Base-by-base conservation (phyloP, 1,140 invertebrate genomes). In the Bradysia coprophila region DNA sequence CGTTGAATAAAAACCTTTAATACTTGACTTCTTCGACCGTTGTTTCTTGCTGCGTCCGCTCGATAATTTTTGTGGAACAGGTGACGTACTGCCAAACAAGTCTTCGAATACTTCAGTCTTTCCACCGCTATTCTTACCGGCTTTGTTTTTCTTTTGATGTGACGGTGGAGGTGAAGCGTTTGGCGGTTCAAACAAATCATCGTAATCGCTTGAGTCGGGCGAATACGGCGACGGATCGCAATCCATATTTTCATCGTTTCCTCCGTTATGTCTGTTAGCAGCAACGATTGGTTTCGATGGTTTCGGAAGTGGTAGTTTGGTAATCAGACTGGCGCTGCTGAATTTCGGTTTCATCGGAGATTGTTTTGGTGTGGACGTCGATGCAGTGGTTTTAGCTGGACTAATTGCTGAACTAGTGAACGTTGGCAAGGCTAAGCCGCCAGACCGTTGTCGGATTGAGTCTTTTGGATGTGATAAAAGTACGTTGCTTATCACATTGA, bases 151-250 rank as follows among this genome's bases (percentile, higher is more conserved):
- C 24, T 28, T 37, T 21, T 46, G 42, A 8, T 46, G 48, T 22
- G 68, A 67, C 13, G 66, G 63, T n/a, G n/a, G n/a, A 15, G 83
- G 83, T 4, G 47, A 48, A 21, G 67, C 67, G n/a, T 65, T 62
- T 16, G 83, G 83, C 21, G 85, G 83, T 61, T 86, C 81, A 63
- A 88, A 88, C 28, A 88, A 66, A 56, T 87, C 85, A 51, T 85
- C 81, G 49, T 81, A 85, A 52, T 88, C 76, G 46, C 75, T 80
- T 3, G 81, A 83, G 20, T 79, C 83, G 0, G 84, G 83, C 19
- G 82, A 87, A 61, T 87, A 87, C 0, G 86, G 85, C 10, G 83
- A 87, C n/a, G n/a, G n/a, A 40, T 82, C 76, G 49, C 66, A 78
- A 28, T 81, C 83, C 20, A 39, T 39, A 11, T 38, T 38, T 9